Percentiles rank a stretch among this genome's conserved stretches.
Conservation (phyloP, 2,797 vertebrate species). For the Ptychadena robeensis region DNA sequence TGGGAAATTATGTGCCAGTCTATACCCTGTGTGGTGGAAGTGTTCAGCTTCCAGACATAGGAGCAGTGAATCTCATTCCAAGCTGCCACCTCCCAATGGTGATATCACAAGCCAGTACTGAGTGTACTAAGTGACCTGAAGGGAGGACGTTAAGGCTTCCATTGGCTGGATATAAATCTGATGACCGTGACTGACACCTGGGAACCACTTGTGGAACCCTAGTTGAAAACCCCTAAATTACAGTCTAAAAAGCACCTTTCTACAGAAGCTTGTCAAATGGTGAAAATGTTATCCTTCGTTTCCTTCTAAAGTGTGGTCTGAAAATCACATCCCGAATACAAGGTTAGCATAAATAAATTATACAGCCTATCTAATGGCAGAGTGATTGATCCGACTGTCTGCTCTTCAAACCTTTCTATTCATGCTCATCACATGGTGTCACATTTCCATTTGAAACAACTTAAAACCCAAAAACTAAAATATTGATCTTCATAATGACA, state of each 20-base stretch:
- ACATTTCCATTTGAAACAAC: constrained; percentile 23
- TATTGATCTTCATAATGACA: constrained; percentile 25
- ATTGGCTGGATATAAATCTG: too few species aligned
- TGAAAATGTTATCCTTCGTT: constrained; percentile 33
- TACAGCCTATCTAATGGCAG: constrained; percentile 32
- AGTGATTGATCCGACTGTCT: constrained; percentile 38
- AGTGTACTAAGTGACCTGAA: too few species aligned
- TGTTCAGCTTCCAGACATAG: too few species aligned
- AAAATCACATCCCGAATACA: constrained; percentile 41
- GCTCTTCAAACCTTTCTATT: constrained; percentile 19
- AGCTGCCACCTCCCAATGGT: too few species aligned
- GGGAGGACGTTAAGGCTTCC: too few species aligned
- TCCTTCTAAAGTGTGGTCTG: constrained; percentile 37
- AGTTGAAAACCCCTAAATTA: too few species aligned
- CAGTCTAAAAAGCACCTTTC: constrained; percentile 38
- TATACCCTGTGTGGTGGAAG: too few species aligned
- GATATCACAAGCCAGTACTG: too few species aligned
- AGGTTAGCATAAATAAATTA: constrained; percentile 55
- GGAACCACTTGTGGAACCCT: too few species aligned
- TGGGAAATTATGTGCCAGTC: too few species aligned
- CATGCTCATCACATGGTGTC: neutral
- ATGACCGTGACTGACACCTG: too few species aligned
- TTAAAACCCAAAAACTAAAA: constrained; percentile 18
- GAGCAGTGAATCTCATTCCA: too few species aligned
- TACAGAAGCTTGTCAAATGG: neutral